Evolutionary conservation across 2,888 invertebrate species (phyloP), one percentile per base, ranked within the genome.

Genomic region (Drosophila putrida): DNA sequence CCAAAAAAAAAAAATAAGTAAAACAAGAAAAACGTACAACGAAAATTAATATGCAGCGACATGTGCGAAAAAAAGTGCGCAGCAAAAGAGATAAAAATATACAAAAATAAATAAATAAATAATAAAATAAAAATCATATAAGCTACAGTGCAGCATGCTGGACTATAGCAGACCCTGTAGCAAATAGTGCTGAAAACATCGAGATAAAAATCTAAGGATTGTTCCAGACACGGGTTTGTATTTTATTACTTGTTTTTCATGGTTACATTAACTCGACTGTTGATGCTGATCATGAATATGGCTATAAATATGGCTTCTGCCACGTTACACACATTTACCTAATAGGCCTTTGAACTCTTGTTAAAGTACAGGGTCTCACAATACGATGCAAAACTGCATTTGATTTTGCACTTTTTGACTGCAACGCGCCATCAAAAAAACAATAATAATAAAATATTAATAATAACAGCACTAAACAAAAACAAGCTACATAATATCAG

Each of bases 31-130:
- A 60, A 62, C 44, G 44, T 50, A 61, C 39, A 69, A 65, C 66
- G 57, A 76, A 78, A 85, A 88, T 84, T 82, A 86, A 84, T 78
- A 84, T 86, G 88, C 84, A 82, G 67, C 86, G 83, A 78, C 80
- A 88, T 85, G 86, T 85, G 86, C 80, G 75, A 74, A 76, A 65
- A 68, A 74, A 64, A 55, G 43, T 33, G 31, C 43, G 36, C 58
- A 63, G 43, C 46, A 38, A 61, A 28, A 33, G 44, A 68, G 51
- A 72, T 50, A 55, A 10, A 68, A 44, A 66, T 72, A 61, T 27
- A 62, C 38, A 35, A 31, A 38, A 64, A 62, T 43, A 49, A 64
- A 28, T 43, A 49, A 64, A 28, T 20, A 20, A 20, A 20, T 20
- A 20, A 20, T 20, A 20, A 20, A 20, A 20, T 20, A 2, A 20